Conservation (phyloP, 2,888 invertebrate species). For the Epinotia demarniana region DNA sequence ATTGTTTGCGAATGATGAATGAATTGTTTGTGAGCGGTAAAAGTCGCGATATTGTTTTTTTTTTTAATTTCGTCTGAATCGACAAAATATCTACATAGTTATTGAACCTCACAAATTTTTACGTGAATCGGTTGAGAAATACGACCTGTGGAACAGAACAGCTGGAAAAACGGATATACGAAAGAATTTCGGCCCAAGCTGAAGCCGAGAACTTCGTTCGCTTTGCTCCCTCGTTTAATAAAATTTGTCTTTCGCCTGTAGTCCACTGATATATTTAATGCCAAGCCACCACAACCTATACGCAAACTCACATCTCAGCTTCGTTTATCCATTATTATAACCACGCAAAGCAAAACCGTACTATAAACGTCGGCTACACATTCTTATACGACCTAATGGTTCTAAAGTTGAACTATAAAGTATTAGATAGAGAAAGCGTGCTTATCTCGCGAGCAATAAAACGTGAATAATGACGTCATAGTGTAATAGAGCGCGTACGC, state of each 20-base stretch:
- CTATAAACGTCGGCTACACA: not conserved
- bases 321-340: constrained; percentile 19
- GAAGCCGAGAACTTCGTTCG: too few species aligned
- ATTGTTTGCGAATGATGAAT: too few species aligned
- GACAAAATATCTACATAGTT: too few species aligned
- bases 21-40: too few species aligned
- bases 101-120: too few species aligned
- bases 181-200: too few species aligned
- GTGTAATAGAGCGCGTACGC: constrained; percentile 28
- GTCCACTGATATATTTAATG: not conserved
- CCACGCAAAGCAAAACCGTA: not conserved
- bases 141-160: too few species aligned
- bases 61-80: too few species aligned
- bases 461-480: constrained; percentile 33
- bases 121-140: too few species aligned
- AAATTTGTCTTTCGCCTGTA: not conserved
- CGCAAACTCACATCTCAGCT: not conserved
- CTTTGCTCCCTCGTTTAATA: not conserved
- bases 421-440: constrained; percentile 34
- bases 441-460: constrained; percentile 33
- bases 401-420: constrained; percentile 12
- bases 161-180: too few species aligned
- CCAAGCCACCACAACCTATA: not conserved
- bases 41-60: too few species aligned
- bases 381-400: constrained; percentile 6